These are phyloP conservation scores for Drosophila takahashii DNA, from an alignment of 1,140 invertebrate genomes.

Conservation along the genomic window DNA sequence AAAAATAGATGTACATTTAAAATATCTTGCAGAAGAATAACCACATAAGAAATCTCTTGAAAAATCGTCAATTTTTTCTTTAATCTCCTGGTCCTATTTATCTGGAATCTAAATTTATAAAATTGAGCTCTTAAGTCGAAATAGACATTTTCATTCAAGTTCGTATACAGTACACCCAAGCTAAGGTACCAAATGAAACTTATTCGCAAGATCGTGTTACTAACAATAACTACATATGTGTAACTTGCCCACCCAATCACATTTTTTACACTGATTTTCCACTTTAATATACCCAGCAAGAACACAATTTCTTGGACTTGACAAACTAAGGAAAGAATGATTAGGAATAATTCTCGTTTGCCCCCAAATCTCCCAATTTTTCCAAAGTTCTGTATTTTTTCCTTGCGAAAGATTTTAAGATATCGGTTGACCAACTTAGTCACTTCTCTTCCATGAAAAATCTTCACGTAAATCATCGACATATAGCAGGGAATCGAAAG, in stretches of 20 bases:
- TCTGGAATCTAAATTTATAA: neutral
- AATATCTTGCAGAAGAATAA: slow-evolving; percentile 5
- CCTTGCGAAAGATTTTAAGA: slow-evolving; percentile 17
- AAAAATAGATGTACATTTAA: neutral
- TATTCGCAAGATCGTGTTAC: slow-evolving; percentile 17
- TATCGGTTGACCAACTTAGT: slow-evolving; percentile 34
- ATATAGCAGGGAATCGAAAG: slow-evolving; percentile 13
- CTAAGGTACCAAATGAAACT: slow-evolving; percentile 47
- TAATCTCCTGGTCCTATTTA: neutral
- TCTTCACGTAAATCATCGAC: slow-evolving; percentile 27
- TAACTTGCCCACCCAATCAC: neutral
- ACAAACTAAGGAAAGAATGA: slow-evolving; percentile 20
- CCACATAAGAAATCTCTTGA: slow-evolving; percentile 23
- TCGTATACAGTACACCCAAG: slow-evolving; percentile 25
- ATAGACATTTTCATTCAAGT: slow-evolving; percentile 31
- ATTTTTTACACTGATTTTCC: neutral
- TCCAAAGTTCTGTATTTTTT: neutral
- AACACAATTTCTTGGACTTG: slow-evolving; percentile 8
- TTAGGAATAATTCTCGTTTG: slow-evolving; percentile 19
- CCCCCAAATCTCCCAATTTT: slow-evolving; percentile 16
- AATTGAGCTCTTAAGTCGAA: slow-evolving; percentile 5
- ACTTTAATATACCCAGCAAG: neutral
- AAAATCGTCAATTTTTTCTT: slow-evolving; percentile 35
- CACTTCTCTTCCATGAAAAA: neutral
- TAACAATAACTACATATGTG: neutral